Percentiles rank a stretch among this genome's conserved stretches.
These are phyloP conservation scores for Bombus waltoni DNA, from an alignment of 1,140 invertebrate species.

Conservation along the genomic window DNA sequence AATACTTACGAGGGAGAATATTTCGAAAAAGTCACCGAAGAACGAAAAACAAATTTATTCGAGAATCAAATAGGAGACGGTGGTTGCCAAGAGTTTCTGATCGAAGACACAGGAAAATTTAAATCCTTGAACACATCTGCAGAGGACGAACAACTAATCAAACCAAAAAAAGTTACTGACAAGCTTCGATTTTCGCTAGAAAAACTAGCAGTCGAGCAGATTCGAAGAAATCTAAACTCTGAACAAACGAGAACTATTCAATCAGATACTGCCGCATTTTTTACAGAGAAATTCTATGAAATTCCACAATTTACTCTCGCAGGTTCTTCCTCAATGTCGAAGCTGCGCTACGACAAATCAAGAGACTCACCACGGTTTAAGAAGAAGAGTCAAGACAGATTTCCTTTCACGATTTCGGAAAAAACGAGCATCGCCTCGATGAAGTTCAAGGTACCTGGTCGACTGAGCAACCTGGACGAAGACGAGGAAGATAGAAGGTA, in stretches of 20 bases:
- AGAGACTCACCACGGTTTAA: conserved; percentile 22
- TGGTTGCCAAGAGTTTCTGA: background rate
- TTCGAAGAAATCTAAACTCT: background rate
- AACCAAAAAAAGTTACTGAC: background rate
- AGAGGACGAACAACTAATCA: background rate
- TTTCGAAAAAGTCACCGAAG: background rate
- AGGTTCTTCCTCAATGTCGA: conserved; percentile 59
- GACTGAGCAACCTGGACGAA: conserved; percentile 6
- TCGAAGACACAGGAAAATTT: background rate
- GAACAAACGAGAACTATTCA: conserved; percentile 43
- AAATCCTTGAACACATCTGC: background rate
- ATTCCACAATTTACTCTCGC: background rate
- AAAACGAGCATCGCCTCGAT: conserved; percentile 33
- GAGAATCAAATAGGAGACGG: conserved; percentile 12
- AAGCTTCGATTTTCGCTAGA: conserved; percentile 13
- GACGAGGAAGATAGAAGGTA: conserved; percentile 39
- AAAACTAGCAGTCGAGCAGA: background rate
- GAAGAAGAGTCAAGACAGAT: conserved; percentile 71
- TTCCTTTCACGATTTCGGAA: conserved; percentile 74
- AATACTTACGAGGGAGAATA: background rate
- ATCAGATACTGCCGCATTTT: conserved; percentile 36
- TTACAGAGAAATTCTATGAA: conserved; percentile 1
- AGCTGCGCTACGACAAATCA: conserved; percentile 49
- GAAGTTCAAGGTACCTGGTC: conserved; percentile 28
- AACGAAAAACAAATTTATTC: background rate